phyloP scores from a whole-genome alignment of 2,113 vertebrate species.

The Mormyrus lacerda region DNA sequence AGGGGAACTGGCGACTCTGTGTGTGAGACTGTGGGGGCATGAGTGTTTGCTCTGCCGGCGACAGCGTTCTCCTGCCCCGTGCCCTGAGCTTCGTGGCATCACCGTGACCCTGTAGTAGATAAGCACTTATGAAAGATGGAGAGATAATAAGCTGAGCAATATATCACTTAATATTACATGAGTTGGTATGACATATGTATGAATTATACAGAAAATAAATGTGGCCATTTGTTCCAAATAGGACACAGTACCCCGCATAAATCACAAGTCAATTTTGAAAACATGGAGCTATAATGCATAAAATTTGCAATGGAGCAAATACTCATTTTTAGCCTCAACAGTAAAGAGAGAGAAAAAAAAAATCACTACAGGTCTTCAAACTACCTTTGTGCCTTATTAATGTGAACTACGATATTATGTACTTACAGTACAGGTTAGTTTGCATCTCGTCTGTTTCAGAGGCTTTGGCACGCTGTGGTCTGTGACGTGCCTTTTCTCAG shows the following conservation, averaged over 20 bases:
- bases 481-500: slow-evolving; percentile 1
- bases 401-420: background rate
- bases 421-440: background rate
- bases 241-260: background rate
- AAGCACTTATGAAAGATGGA: background rate
- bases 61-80: background rate
- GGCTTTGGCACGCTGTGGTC: background rate
- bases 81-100: background rate
- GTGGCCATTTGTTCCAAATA: background rate
- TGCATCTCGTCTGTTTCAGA: background rate
- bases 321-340: background rate
- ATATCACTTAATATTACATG: background rate
- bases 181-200: background rate
- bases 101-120: background rate
- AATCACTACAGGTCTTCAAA: background rate
- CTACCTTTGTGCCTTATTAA: background rate
- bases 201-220: background rate
- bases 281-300: background rate
- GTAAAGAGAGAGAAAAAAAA: background rate
- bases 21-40: background rate
- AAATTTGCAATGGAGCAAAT: background rate
- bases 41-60: background rate
- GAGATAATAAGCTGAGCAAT: background rate
- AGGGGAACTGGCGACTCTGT: background rate
- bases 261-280: background rate